phyloP scores from a whole-genome alignment of 2,797 vertebrate genomes.

The Orientallactaga sibirica region DNA sequence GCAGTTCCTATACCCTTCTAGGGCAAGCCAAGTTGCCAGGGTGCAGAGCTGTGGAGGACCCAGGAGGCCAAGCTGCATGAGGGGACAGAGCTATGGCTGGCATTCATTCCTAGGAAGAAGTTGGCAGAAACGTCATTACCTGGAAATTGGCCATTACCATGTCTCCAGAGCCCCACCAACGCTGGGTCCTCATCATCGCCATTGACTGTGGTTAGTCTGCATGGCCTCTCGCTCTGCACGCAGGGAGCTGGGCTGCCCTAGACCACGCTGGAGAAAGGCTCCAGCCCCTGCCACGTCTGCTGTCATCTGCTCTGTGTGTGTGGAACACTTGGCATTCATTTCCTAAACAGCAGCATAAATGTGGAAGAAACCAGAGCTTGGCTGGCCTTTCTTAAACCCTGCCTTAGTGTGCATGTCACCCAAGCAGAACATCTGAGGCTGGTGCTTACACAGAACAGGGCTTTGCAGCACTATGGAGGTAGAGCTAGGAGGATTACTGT shows the following conservation, averaged over 20 bases:
- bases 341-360: neutral
- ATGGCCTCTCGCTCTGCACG: neutral
- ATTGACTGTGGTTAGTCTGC: accelerated
- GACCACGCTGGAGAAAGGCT: accelerated
- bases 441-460: neutral
- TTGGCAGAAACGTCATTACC: neutral
- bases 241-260: neutral
- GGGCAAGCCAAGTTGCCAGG: neutral
- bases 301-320: neutral
- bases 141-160: too few relatives aligned
- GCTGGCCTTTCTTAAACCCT: neutral
- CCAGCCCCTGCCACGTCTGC: neutral
- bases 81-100: accelerated
- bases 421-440: neutral
- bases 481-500: neutral
- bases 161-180: neutral
- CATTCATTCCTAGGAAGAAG: neutral
- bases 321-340: neutral
- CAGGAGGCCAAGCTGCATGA: neutral
- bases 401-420: neutral
- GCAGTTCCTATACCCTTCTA: constrained; percentile 30
- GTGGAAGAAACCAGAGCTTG: neutral
- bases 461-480: neutral
- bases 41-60: neutral
- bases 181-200: neutral